Percentiles rank a stretch among this genome's conserved stretches.
Evolutionary conservation across 1,140 invertebrate genomes (phyloP).

Genomic region (Rhynchophorus ferrugineus): DNA sequence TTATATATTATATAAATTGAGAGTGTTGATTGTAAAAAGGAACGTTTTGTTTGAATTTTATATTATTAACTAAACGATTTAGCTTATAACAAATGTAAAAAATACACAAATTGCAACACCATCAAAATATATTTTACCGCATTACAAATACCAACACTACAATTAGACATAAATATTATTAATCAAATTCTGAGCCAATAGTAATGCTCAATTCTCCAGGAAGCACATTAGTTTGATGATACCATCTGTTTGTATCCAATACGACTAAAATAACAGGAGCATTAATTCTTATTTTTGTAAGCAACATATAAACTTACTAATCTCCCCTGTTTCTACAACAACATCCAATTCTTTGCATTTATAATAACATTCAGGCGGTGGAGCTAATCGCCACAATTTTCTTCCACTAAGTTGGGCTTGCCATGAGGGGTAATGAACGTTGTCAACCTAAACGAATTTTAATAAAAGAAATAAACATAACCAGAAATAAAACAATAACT

Average conservation of each 20-base stretch:
- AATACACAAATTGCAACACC: no score
- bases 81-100: no score
- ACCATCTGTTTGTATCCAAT: conserved; percentile 91
- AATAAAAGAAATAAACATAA: conserved; percentile 7
- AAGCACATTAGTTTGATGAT: conserved; percentile 81
- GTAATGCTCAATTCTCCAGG: conserved; percentile 87
- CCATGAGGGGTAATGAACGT: conserved; percentile 86
- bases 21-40: no score
- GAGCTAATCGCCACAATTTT: conserved; percentile 81
- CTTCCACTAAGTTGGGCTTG: conserved; percentile 83
- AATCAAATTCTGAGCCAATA: conserved; percentile 93
- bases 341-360: conserved; percentile 62
- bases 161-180: conserved; percentile 30
- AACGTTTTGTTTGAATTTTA: no score
- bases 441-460: conserved; percentile 64
- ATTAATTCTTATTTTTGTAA: conserved; percentile 2
- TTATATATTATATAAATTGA: no score
- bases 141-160: conserved; percentile 3
- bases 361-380: conserved; percentile 81
- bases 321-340: conserved; percentile 76
- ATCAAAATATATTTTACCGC: not conserved
- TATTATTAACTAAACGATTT: no score
- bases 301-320: conserved; percentile 58
- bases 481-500: conserved; percentile 37
- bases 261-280: conserved; percentile 59